Evolutionary conservation across 1,140 invertebrate genomes (phyloP), one percentile per base, ranked within the genome.

Genomic region (Drosophila santomea): DNA sequence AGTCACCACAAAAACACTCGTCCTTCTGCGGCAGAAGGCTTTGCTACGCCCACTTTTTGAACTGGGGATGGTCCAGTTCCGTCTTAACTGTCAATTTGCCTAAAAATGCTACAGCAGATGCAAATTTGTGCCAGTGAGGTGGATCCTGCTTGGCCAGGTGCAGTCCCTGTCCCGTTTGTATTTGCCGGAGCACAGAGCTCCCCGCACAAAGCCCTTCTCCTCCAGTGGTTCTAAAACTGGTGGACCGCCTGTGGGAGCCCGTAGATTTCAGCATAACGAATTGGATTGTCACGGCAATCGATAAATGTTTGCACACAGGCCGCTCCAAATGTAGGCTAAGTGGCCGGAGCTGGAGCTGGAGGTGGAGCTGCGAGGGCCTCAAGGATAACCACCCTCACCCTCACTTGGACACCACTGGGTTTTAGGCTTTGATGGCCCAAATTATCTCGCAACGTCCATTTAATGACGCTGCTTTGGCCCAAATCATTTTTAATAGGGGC

Each of bases 261-360:
- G 61, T 83, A 83, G 80, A 85, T 84, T 83, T 84, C 75, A 61
- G 78, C 82, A 86, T 86, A 78, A 77, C 78, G 82, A 81, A 86
- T 85, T 71, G 82, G 78, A 85, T 39, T 39, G 12, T 39, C 38
- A 12, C 38, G 11, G 38, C 38, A 39, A 39, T 39, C 38, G 38
- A 39, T 39, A 39, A 39, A 39, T 86, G 74, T 86, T 86, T 80
- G 78, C 80, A 63, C 60, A 62, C 58, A 63, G 72, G 47, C 47
- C 58, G 47, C 44, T 43, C 51, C 39, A 80, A 84, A 86, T 84
- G 78, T 86, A 72, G 82, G 77, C 81, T 81, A 84, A 86, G 81
- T 84, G 73, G 64, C 60, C 59, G 56, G 64, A 57, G 51, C 47
- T 54, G 58, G 17, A 17, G 17, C 17, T 17, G 17, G 17, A 17